These are phyloP conservation scores for Mus caroli DNA, from an alignment of 2,797 vertebrate species.

Conservation along the genomic window DNA sequence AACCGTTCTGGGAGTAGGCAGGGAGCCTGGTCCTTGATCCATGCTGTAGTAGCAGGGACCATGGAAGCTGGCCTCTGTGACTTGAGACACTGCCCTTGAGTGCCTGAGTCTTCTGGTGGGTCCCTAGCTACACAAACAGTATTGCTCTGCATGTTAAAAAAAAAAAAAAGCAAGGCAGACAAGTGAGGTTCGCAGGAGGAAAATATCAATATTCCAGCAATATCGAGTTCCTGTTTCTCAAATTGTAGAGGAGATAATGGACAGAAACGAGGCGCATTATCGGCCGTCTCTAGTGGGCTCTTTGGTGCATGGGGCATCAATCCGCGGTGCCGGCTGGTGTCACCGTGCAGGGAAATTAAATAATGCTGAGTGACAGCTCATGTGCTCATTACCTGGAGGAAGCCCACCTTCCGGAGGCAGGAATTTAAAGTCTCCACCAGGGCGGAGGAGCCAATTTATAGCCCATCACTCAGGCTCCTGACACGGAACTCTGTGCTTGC, in stretches of 20 bases:
- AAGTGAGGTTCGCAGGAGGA: neutral
- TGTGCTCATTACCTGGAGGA: conserved; percentile 84
- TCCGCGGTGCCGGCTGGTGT: conserved; percentile 70
- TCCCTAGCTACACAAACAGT: accelerated
- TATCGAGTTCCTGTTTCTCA: neutral
- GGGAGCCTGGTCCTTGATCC: accelerated
- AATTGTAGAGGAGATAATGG: neutral
- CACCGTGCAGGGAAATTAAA: conserved; percentile 81
- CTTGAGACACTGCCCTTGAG: neutral
- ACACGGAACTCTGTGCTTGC: conserved; percentile 83
- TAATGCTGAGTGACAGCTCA: conserved; percentile 86
- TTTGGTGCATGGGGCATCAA: conserved; percentile 68
- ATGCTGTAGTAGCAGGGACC: accelerated
- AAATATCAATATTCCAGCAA: neutral
- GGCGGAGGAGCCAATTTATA: conserved; percentile 82
- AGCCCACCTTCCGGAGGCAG: conserved; percentile 83
- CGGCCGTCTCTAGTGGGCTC: conserved; percentile 55
- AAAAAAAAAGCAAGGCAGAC: neutral
- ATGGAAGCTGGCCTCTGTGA: accelerated
- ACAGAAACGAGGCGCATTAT: conserved; percentile 4
- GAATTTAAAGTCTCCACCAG: conserved; percentile 83
- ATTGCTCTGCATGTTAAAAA: accelerated
- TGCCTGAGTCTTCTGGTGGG: accelerated
- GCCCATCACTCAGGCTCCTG: conserved; percentile 86
- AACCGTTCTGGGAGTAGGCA: neutral